Evolutionary conservation across 2,888 invertebrate species (phyloP).

Genomic region (Drosophila villosipedis): DNA sequence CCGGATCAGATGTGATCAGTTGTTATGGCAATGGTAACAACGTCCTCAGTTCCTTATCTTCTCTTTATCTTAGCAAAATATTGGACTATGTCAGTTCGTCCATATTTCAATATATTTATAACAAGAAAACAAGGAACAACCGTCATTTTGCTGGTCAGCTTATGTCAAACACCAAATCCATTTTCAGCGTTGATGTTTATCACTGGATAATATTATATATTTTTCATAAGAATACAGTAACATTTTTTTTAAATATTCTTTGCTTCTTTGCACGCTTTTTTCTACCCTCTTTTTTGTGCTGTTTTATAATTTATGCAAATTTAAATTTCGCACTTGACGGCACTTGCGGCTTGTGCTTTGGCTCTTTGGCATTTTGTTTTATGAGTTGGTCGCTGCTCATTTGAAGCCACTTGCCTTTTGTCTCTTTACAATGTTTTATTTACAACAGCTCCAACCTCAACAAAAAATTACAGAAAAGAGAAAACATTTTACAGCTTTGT

Average conservation of each 20-base stretch:
- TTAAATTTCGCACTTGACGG: constrained; percentile 77
- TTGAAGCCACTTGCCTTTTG: constrained; percentile 57
- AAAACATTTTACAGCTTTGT: constrained; percentile 17
- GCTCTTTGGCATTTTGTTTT: constrained; percentile 60
- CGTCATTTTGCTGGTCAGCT: constrained; percentile 24
- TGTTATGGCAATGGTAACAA: neutral
- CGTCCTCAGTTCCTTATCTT: neutral
- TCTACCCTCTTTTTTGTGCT: constrained; percentile 34
- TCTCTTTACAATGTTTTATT: constrained; percentile 45
- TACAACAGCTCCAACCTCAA: constrained; percentile 19
- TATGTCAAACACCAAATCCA: neutral
- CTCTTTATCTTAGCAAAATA: neutral
- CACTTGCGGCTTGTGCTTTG: constrained; percentile 62
- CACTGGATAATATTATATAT: constrained; percentile 62
- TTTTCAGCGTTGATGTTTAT: neutral
- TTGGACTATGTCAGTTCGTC: neutral
- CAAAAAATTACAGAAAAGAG: neutral
- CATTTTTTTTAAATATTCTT: constrained; percentile 40
- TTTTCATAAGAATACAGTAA: constrained; percentile 58
- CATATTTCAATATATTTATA: neutral
- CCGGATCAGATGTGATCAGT: neutral
- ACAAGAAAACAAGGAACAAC: neutral
- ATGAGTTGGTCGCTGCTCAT: constrained; percentile 56
- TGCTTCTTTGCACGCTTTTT: constrained; percentile 29
- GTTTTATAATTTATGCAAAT: constrained; percentile 74